phyloP scores from a whole-genome alignment of 2,113 vertebrate genomes.

The Thryonomys swinderianus region DNA sequence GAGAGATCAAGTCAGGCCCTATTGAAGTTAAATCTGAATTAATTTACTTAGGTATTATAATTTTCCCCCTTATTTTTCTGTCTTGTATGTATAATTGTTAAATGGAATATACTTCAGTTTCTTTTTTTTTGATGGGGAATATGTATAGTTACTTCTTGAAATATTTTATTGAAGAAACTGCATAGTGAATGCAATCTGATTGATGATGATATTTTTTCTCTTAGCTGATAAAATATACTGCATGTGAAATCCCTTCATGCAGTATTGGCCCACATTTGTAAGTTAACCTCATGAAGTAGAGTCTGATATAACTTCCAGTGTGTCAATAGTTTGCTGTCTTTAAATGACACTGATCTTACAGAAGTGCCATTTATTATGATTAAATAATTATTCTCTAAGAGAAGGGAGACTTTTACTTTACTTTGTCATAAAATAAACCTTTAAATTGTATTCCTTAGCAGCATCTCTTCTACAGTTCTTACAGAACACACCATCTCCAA shows the following conservation, averaged over 20 bases:
- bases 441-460: background rate
- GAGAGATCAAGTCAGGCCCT: background rate
- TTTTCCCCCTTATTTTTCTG: background rate
- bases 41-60: slow-evolving; percentile 27
- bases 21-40: slow-evolving; percentile 23
- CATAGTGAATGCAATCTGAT: background rate
- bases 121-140: background rate
- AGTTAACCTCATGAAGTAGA: background rate
- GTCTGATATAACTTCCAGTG: slow-evolving; percentile 5
- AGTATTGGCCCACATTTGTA: background rate
- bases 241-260: background rate
- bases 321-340: background rate
- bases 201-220: slow-evolving; percentile 30
- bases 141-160: slow-evolving; percentile 6
- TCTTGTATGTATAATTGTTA: background rate
- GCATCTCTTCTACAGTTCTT: background rate
- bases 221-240: background rate
- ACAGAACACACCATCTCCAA: background rate
- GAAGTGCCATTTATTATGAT: background rate
- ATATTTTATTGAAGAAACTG: slow-evolving; percentile 7
- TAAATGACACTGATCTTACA: background rate
- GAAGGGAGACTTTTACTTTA: background rate
- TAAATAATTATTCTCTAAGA: background rate
- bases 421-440: background rate
- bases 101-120: background rate